These are phyloP conservation scores for Megaustenia siamemsis DNA, from an alignment of 2,888 invertebrate species.

Conservation along the genomic window DNA sequence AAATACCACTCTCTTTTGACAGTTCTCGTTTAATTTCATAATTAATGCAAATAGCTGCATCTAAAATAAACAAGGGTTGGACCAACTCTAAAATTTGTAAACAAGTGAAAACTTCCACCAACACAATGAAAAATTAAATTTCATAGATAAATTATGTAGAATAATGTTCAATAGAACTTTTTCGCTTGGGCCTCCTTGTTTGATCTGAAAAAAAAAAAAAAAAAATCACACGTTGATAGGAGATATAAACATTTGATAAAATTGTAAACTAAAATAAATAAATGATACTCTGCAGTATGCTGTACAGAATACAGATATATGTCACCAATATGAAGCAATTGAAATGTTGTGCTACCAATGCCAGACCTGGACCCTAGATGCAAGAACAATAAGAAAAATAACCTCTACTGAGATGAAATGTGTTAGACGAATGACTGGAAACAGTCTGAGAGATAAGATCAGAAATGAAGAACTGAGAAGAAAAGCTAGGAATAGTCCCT, in stretches of 20 bases:
- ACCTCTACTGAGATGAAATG: too few relatives aligned
- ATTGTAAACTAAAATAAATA: too few relatives aligned
- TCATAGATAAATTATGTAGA: neutral
- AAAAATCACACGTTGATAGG: neutral
- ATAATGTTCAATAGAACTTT: constrained; percentile 68
- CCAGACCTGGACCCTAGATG: neutral
- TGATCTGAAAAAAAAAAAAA: constrained; percentile 67
- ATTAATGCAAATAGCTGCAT: too few relatives aligned
- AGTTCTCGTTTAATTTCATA: too few relatives aligned
- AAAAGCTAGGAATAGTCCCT: too few relatives aligned
- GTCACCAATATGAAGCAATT: neutral
- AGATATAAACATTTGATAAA: neutral
- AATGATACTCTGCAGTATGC: neutral
- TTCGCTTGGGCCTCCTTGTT: constrained; percentile 74
- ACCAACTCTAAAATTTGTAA: neutral
- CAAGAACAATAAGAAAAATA: too few relatives aligned
- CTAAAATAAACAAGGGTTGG: too few relatives aligned
- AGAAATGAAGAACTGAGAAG: too few relatives aligned
- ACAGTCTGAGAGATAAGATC: too few relatives aligned
- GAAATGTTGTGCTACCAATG: neutral
- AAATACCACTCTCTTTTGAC: too few relatives aligned
- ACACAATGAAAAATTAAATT: neutral
- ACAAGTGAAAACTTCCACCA: constrained; percentile 12
- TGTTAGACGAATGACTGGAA: too few relatives aligned
- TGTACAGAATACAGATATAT: neutral